Percentiles rank a stretch among this genome's conserved stretches.
phyloP scores from a whole-genome alignment of 2,113 vertebrate genomes.

The Megaleporinus macrocephalus region DNA sequence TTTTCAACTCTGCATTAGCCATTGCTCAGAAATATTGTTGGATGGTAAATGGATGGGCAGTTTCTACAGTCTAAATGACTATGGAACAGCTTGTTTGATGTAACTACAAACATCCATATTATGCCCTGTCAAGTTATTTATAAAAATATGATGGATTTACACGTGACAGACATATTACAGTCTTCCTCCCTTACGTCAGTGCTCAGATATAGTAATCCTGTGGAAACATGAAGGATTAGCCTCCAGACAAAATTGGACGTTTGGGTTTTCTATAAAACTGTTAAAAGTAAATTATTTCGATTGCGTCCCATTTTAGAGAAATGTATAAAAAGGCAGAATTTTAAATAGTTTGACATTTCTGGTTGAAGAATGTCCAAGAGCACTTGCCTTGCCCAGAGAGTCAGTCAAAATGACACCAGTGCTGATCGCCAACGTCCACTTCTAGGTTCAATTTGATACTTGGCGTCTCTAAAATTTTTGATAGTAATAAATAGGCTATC shows the following conservation, averaged over 20 bases:
- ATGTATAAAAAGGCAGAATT: background rate
- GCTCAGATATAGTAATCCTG: background rate
- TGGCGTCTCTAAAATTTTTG: background rate
- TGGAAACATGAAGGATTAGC: background rate
- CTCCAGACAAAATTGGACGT: slow-evolving; percentile 4
- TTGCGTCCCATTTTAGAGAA: background rate
- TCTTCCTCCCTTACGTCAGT: background rate
- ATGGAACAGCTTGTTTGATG: slow-evolving; percentile 28
- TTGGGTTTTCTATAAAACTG: slow-evolving; percentile 11
- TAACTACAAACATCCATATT: slow-evolving; percentile 32
- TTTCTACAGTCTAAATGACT: slow-evolving; percentile 37
- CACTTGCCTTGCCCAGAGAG: background rate
- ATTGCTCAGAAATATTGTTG: background rate
- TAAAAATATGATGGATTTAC: background rate
- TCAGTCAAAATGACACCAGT: background rate
- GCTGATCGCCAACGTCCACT: background rate
- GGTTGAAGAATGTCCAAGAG: background rate
- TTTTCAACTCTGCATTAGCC: slow-evolving; percentile 32
- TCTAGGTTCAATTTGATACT: background rate
- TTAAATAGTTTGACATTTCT: background rate
- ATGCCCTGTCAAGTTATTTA: slow-evolving; percentile 30
- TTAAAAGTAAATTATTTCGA: background rate
- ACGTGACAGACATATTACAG: background rate
- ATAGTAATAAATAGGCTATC: slow-evolving; percentile 21
- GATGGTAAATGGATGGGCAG: background rate